Evolutionary conservation across 2,888 invertebrate species (phyloP), one percentile per base, ranked within the genome.

Genomic region (Tyria jacobaeae): DNA sequence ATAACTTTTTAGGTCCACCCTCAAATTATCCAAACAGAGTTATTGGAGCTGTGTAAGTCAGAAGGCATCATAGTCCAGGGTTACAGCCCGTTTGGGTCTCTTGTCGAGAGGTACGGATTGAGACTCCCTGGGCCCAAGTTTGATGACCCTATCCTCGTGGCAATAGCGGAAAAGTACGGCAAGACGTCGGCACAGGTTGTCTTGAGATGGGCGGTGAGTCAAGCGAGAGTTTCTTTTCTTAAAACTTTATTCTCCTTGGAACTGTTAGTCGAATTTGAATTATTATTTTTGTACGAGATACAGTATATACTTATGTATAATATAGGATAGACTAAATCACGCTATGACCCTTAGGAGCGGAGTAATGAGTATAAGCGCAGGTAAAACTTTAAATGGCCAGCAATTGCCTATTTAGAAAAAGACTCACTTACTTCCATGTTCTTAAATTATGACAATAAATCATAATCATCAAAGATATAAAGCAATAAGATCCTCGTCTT

Each of bases 51-150:
- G 70, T 95, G 97, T 72, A 94, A 94, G 49, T 83, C 93, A 6
- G 86, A 94, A 41, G 94, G 91, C 14, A 94, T 97, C 24, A 87
- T 93, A 0, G 89, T 97, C 64, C 95, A 92, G 89, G 97, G 89
- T 0, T 97, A 96, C 85, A 95, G 96, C 70, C 96, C 97, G 0
- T 90, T 97, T 15, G 97, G 96, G 0, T 89, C 95, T 0, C 69
- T 92, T 17, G 95, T 95, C 1, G 87, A 85, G 56, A 85, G 91
- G 10, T 91, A 89, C 63, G 89, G 90, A 0, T 78, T 84, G 17
- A 79, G 84, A 48, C 87, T 93, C 12, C 83, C 89, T 2, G 95
- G 96, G 0, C 94, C 94, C 0, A 94, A 94, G 62, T 68, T 85
- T 24, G 91, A 94, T 21, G 94, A 95, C 53, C 91, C 94, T 0